Percentiles rank a stretch among this genome's conserved stretches.
These are phyloP conservation scores for Atta colombica DNA, from an alignment of 1,140 invertebrate genomes.

Conservation along the genomic window DNA sequence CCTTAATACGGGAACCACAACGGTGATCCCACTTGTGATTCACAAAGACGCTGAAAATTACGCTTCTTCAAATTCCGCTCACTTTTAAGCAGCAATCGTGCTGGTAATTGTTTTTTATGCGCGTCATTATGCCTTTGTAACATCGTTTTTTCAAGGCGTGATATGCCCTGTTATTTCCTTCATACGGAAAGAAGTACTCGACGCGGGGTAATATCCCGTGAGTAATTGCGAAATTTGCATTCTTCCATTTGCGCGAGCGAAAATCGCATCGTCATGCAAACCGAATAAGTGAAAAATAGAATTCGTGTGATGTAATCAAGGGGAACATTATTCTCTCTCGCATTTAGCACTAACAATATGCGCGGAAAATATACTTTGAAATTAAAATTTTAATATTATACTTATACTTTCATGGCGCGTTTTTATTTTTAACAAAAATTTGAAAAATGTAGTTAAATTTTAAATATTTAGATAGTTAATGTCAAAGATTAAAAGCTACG, in stretches of 20 bases:
- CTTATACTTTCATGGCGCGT: background rate
- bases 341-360: background rate
- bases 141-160: background rate
- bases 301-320: constrained; percentile 32
- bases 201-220: constrained; percentile 26
- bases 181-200: constrained; percentile 6
- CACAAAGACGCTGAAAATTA: constrained; percentile 32
- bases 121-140: background rate
- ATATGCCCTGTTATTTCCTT: constrained; percentile 23
- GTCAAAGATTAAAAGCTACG: background rate
- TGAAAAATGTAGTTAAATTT: background rate
- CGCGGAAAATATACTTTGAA: background rate
- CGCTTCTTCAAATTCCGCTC: constrained; percentile 6
- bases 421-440: background rate
- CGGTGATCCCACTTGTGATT: background rate
- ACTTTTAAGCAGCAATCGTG: background rate
- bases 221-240: constrained; percentile 59
- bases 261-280: constrained; percentile 52
- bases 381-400: background rate
- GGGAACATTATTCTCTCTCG: constrained; percentile 19
- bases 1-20: background rate
- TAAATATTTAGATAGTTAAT: background rate
- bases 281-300: constrained; percentile 19
- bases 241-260: constrained; percentile 21
- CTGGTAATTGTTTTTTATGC: constrained; percentile 34